phyloP scores from a whole-genome alignment of 2,113 vertebrate species.

The Plecturocebus donacophilus region DNA sequence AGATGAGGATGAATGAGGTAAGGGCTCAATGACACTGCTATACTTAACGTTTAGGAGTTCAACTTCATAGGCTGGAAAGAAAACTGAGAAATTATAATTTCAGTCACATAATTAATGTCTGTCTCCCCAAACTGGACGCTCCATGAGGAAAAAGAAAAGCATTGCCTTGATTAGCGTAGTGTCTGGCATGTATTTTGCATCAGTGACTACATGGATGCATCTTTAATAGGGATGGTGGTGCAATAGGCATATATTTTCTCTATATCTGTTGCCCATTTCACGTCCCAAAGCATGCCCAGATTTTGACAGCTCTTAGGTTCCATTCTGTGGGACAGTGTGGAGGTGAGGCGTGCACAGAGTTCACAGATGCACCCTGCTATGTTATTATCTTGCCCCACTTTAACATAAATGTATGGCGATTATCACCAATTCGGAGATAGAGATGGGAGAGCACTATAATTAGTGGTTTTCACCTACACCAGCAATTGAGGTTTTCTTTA shows the following conservation, averaged over 20 bases:
- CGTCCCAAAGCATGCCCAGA: not conserved
- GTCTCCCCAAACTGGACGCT: not conserved
- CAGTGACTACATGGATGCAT: not conserved
- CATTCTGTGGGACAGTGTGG: not conserved
- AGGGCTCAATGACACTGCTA: not conserved
- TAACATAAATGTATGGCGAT: conserved; percentile 47
- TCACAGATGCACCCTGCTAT: not conserved
- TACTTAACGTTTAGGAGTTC: not conserved
- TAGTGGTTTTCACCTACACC: conserved; percentile 40
- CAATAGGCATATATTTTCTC: not conserved
- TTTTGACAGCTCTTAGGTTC: conserved; percentile 46
- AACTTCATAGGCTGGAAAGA: not conserved
- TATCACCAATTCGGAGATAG: conserved; percentile 43
- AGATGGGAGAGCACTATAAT: conserved; percentile 45
- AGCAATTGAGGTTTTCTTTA: conserved; percentile 41
- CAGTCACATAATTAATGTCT: not conserved
- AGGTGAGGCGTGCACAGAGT: not conserved
- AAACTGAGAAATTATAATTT: not conserved
- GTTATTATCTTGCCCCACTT: conserved; percentile 51
- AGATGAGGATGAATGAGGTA: not conserved
- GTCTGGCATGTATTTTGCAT: not conserved
- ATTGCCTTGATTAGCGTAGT: not conserved
- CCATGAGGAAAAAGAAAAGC: not conserved
- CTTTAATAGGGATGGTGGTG: not conserved
- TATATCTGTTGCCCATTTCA: not conserved